These are phyloP conservation scores for Dioctria rufipes DNA, from an alignment of 2,888 invertebrate genomes.

Conservation along the genomic window DNA sequence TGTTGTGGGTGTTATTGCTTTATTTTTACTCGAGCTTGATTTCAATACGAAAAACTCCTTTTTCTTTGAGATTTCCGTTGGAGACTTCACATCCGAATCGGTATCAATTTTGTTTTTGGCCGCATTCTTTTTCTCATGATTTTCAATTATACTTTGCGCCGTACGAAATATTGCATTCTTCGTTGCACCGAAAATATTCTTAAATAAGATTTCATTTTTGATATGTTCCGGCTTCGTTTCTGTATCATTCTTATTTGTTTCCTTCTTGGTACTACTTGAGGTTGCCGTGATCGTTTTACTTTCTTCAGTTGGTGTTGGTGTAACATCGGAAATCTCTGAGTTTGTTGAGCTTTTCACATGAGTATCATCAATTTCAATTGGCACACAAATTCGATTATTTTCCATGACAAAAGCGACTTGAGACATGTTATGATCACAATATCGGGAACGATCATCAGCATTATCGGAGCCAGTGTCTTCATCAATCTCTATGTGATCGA, in stretches of 20 bases:
- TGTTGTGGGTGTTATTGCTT: constrained; percentile 67
- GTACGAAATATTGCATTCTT: constrained; percentile 72
- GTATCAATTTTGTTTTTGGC: constrained; percentile 66
- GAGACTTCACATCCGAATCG: constrained; percentile 66
- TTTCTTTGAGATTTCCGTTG: constrained; percentile 69
- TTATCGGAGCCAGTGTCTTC: constrained; percentile 58
- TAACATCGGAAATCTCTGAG: constrained; percentile 16
- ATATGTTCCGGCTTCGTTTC: constrained; percentile 64
- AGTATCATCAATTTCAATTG: constrained; percentile 61
- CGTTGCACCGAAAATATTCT: constrained; percentile 71
- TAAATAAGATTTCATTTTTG: constrained; percentile 70
- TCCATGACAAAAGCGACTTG: constrained; percentile 56
- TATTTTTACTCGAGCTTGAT: constrained; percentile 67
- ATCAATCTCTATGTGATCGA: constrained; percentile 62
- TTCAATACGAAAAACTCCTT: constrained; percentile 70
- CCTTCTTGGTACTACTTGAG: background rate
- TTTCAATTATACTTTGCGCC: constrained; percentile 71
- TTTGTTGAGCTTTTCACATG: constrained; percentile 16
- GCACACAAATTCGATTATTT: constrained; percentile 61
- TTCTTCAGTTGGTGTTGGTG: constrained; percentile 58
- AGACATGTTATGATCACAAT: constrained; percentile 56
- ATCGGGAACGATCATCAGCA: constrained; percentile 61
- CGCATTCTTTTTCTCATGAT: constrained; percentile 71
- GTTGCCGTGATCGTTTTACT: constrained; percentile 38
- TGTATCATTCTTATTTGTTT: constrained; percentile 57